phyloP scores from a whole-genome alignment of 1,140 invertebrate species.

The Drosophila grimshawi region DNA sequence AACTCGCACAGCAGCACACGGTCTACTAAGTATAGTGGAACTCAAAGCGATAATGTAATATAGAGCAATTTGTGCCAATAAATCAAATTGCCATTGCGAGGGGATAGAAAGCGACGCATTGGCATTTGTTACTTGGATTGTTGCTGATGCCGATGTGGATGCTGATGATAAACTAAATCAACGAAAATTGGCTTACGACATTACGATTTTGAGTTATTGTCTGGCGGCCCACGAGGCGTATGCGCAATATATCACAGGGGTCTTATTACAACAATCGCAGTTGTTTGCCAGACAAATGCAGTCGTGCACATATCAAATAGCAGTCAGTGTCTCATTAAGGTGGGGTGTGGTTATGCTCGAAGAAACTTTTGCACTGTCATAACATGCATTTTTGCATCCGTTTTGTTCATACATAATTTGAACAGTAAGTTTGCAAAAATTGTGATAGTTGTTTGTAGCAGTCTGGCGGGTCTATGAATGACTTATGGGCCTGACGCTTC shows the following conservation, averaged over 20 bases:
- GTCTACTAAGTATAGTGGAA: constrained; percentile 42
- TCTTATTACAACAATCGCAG: constrained; percentile 31
- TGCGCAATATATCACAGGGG: constrained; percentile 70
- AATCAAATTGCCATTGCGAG: constrained; percentile 73
- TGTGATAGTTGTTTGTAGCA: constrained; percentile 69
- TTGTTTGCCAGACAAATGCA: constrained; percentile 23
- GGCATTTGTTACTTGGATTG: constrained; percentile 76
- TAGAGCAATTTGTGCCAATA: constrained; percentile 80
- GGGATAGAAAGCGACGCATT: constrained; percentile 49
- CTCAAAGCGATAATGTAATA: constrained; percentile 78
- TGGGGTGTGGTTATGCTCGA: background rate
- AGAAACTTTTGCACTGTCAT: constrained; percentile 10
- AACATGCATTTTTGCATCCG: background rate
- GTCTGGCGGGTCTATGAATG: constrained; percentile 21
- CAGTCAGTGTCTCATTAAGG: background rate
- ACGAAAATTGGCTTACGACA: constrained; percentile 80
- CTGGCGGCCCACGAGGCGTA: constrained; percentile 58
- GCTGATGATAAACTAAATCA: constrained; percentile 81
- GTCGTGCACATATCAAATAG: background rate
- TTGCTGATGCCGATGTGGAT: constrained; percentile 47
- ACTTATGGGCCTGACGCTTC: constrained; percentile 36
- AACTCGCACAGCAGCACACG: constrained; percentile 22
- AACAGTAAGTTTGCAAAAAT: constrained; percentile 55
- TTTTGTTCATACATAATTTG: constrained; percentile 26
- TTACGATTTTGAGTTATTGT: constrained; percentile 77